Evolutionary conservation across 2,113 vertebrate genomes (phyloP), one percentile per base, ranked within the genome.

Genomic region (Rhineura floridana): DNA sequence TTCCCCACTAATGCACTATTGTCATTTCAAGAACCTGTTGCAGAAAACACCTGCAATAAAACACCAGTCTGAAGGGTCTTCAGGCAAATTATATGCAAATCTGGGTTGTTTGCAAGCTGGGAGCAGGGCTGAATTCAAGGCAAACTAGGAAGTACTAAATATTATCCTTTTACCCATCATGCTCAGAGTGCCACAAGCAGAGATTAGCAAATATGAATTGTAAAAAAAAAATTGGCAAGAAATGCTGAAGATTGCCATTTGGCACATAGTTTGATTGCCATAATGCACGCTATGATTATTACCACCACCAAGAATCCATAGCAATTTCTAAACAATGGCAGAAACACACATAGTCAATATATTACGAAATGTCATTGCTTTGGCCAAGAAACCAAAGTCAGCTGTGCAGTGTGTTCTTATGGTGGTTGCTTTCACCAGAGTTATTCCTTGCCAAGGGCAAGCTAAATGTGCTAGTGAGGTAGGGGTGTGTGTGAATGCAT

Each of bases 241-340:
- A 30, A 33, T 50, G 30, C 30, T 70, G 65, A 46, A 83, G 63
- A 30, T 36, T 69, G 81, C 44, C 81, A 48, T 48, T 65, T 67
- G 63, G 44, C 63, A 83, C 15, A n/a, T 30, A 67, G n/a, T 9
- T 21, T 30, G 44, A 79, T 63, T 86, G 55, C 48, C 55, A 36
- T 2, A 48, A 36, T 78, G 75, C 75, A 78, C 15, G 23, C 75
- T 78, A 50, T 25, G 33, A 78, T 79, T 17, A 33, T 36, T 83
- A 69, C 39, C 81, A 48, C 9, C 79, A 62, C 36, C 52, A 69
- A 17, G 81, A 83, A 69, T 83, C 63, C 81, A 83, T 83, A 48
- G 63, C 63, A 69, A 83, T 83, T 69, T 83, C 63, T 36, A 79
- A 86, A 86, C 75, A 69, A 77, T 25, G 33, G 12, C 62, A 86